phyloP scores from a whole-genome alignment of 2,113 vertebrate genomes.

The Dipodomys merriami region DNA sequence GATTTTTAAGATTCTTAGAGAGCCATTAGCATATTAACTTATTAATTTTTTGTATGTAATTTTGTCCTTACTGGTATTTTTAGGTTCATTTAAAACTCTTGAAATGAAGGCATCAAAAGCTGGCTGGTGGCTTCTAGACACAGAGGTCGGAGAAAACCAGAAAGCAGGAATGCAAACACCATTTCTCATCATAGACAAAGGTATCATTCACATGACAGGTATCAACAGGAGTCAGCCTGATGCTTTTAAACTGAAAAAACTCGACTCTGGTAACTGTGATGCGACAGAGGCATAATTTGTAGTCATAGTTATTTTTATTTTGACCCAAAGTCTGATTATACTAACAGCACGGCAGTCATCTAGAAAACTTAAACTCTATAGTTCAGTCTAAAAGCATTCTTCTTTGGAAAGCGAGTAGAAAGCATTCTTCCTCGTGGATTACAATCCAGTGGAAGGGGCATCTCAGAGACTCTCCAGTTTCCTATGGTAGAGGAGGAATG shows the following conservation, averaged over 20 bases:
- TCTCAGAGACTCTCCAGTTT: background rate
- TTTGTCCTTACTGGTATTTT: conserved; percentile 59
- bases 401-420: background rate
- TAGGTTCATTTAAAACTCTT: conserved; percentile 94
- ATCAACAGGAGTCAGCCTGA: background rate
- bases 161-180: conserved; percentile 93
- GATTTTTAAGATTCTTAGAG: background rate
- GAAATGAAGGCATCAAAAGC: conserved; percentile 95
- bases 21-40: background rate
- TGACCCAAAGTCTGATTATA: background rate
- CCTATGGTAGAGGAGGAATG: background rate
- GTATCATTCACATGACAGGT: conserved; percentile 79
- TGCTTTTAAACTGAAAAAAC: background rate
- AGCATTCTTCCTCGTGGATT: background rate
- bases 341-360: background rate
- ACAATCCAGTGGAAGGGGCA: background rate
- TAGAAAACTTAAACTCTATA: background rate
- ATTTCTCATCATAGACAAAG: conserved; percentile 92
- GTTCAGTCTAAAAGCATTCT: background rate
- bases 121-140: conserved; percentile 95
- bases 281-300: background rate
- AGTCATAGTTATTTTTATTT: background rate
- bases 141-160: conserved; percentile 92
- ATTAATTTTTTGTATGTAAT: background rate
- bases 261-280: background rate